phyloP scores from a whole-genome alignment of 2,888 invertebrate genomes.

The Plebejus melissa region DNA sequence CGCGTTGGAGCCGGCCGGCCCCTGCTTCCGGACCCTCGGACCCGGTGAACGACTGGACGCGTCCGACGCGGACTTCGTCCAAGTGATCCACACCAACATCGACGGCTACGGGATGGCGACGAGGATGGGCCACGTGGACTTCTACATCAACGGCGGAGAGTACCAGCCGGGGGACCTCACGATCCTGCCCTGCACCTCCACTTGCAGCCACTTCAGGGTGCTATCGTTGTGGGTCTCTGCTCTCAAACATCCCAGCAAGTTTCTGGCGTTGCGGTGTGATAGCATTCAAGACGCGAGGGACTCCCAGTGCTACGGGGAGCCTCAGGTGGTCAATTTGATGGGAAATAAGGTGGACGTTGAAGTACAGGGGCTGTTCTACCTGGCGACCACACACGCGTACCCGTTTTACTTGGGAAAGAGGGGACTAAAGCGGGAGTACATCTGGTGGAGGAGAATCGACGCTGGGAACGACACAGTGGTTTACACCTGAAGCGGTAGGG shows the following conservation, averaged over 20 bases:
- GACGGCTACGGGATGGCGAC: constrained; percentile 70
- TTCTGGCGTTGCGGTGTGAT: constrained; percentile 58
- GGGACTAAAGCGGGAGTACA: constrained; percentile 56
- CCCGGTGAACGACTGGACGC: constrained; percentile 53
- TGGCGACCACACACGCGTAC: constrained; percentile 56
- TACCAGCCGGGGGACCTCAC: constrained; percentile 63
- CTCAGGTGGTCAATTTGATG: constrained; percentile 54
- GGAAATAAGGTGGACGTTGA: constrained; percentile 51
- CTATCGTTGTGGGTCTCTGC: constrained; percentile 57
- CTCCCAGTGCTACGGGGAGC: constrained; percentile 50
- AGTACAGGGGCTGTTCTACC: constrained; percentile 59
- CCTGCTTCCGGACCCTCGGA: constrained; percentile 59
- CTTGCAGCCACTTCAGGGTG: constrained; percentile 67
- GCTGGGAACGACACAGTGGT: constrained; percentile 56
- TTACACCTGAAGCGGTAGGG: constrained; percentile 47
- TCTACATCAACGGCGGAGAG: constrained; percentile 69
- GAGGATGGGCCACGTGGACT: constrained; percentile 66
- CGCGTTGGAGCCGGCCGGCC: constrained; percentile 66
- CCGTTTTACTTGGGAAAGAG: constrained; percentile 62
- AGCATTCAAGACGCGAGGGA: constrained; percentile 64
- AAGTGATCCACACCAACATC: constrained; percentile 69
- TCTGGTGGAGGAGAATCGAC: constrained; percentile 56
- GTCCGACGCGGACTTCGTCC: constrained; percentile 64
- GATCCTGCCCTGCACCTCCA: constrained; percentile 57
- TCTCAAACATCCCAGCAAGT: constrained; percentile 56